These are phyloP conservation scores for Ceratina japonica DNA, from an alignment of 1,140 invertebrate species.

Conservation along the genomic window DNA sequence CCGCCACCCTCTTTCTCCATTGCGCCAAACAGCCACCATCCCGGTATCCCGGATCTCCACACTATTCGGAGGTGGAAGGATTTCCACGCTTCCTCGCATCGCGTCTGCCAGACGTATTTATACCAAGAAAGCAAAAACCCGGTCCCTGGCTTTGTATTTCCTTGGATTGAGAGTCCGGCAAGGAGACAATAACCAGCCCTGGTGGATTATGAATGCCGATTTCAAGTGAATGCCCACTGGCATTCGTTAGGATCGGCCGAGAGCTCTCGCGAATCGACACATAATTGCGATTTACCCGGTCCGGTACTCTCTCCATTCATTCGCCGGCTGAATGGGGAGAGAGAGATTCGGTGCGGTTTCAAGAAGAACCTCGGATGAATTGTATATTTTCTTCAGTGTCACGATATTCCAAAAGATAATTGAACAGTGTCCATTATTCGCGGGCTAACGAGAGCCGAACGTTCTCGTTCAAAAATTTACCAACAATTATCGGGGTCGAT, in stretches of 20 bases:
- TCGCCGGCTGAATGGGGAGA: not conserved
- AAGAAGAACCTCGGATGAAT: not conserved
- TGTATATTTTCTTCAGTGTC: not conserved
- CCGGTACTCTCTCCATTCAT: not conserved
- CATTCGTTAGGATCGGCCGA: slow-evolving; percentile 11
- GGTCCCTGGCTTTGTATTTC: slow-evolving; percentile 25
- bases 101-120: slow-evolving; percentile 28
- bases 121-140: slow-evolving; percentile 26
- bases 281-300: slow-evolving; percentile 34
- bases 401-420: not conserved
- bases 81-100: slow-evolving; percentile 31
- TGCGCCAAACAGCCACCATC: slow-evolving; percentile 5
- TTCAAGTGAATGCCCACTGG: slow-evolving; percentile 11
- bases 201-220: slow-evolving; percentile 33
- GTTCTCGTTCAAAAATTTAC: not conserved
- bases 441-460: not conserved
- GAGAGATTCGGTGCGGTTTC: no score
- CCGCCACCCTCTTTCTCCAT: slow-evolving; percentile 48
- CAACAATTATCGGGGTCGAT: not conserved
- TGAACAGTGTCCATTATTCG: not conserved
- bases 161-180: slow-evolving; percentile 26
- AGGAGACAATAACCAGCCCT: slow-evolving; percentile 50
- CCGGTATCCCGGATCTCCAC: slow-evolving; percentile 2
- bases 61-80: slow-evolving; percentile 20
- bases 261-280: slow-evolving; percentile 20